These are phyloP conservation scores for Drosophila prolongata DNA, from an alignment of 2,888 invertebrate genomes.

Conservation along the genomic window DNA sequence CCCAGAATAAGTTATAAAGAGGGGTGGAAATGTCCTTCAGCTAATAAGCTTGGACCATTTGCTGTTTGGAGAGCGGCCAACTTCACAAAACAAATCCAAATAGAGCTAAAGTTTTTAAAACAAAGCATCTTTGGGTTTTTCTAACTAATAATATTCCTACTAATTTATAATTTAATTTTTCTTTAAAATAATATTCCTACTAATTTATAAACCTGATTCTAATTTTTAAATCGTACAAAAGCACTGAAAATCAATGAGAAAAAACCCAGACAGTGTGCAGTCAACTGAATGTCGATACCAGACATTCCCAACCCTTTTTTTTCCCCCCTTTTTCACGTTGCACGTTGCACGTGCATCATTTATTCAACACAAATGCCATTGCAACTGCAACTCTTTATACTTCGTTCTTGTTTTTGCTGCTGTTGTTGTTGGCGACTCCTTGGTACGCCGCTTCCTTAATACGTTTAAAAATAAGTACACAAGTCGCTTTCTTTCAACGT, in stretches of 20 bases:
- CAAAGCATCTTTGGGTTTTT: too few species aligned
- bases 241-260: background rate
- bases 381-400: constrained; percentile 18
- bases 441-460: constrained; percentile 62
- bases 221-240: background rate
- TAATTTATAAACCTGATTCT: too few species aligned
- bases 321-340: constrained; percentile 8
- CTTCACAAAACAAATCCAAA: too few species aligned
- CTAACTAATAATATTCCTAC: too few species aligned
- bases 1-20: background rate
- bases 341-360: constrained; percentile 45
- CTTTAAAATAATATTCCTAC: too few species aligned
- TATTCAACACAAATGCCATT: constrained; percentile 44
- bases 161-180: too few species aligned
- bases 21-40: background rate
- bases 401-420: constrained; percentile 2
- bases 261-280: background rate
- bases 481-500: constrained; percentile 31
- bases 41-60: constrained; percentile 12
- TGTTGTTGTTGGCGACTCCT: constrained; percentile 37
- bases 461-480: constrained; percentile 68
- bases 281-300: constrained; percentile 18
- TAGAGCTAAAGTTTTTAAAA: too few species aligned
- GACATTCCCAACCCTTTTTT: background rate
- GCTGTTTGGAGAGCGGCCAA: constrained; percentile 1